These are phyloP conservation scores for Tringa solitaria DNA, from an alignment of 2,113 vertebrate genomes.

Conservation along the genomic window DNA sequence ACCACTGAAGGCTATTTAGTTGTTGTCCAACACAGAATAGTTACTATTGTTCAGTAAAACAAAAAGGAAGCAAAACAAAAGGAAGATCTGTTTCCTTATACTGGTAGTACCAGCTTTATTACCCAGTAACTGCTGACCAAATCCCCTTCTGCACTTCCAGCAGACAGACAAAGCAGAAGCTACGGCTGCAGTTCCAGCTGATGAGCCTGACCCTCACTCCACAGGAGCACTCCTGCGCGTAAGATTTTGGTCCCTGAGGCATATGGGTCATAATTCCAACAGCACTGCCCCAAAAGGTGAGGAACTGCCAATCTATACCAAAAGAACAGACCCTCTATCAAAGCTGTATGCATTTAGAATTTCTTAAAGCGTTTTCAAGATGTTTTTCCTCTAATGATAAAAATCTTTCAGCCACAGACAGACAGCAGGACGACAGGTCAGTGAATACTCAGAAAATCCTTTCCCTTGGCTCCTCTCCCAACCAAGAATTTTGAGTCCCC, in stretches of 20 bases:
- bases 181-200: neutral
- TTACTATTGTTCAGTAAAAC: neutral
- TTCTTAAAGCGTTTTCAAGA: neutral
- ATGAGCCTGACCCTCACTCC: fast-evolving
- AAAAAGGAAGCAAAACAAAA: neutral
- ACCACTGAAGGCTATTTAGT: neutral
- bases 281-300: neutral
- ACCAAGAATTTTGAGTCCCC: neutral
- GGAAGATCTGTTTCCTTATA: neutral
- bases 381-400: neutral
- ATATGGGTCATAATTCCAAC: neutral
- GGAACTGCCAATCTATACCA: neutral
- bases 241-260: neutral
- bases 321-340: neutral
- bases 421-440: neutral
- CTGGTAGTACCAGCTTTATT: neutral
- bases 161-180: neutral
- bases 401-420: neutral
- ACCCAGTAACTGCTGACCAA: too few relatives aligned
- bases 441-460: neutral
- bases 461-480: neutral
- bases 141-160: neutral
- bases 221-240: fast-evolving
- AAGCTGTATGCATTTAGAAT: neutral
- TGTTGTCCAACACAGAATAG: neutral